Evolutionary conservation across 2,888 invertebrate genomes (phyloP), one percentile per base, ranked within the genome.

Genomic region (Scaptomyza reducta): DNA sequence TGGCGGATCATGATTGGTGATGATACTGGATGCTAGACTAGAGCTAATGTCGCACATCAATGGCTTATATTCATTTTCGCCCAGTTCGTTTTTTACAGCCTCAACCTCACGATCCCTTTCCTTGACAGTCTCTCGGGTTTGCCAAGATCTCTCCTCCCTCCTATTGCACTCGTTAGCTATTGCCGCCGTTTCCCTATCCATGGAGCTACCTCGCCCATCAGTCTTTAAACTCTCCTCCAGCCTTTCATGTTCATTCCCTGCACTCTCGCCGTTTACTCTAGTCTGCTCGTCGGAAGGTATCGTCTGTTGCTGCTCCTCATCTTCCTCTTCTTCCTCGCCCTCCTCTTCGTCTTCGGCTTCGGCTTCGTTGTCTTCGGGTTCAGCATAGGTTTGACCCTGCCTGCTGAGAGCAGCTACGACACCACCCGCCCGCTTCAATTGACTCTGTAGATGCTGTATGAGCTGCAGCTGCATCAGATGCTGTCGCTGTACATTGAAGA

Each of bases 381-480:
- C 54, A 6, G 13, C 42, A 46, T 41, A 63, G 25, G 41, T 66
- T 7, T 54, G 60, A 4, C 49, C 47, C 10, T 63, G 83, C 33
- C 73, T 45, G 41, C 68, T 78, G 6, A 80, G 53, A 1, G 83
- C 86, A 10, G 71, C 73, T 0, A 70, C 79, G 58, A 79, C 86
- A 41, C 78, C 66, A 7, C 83, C 77, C 38, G 88, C 81, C n/a
- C 90, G 84, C 66, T 89, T 90, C 72, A 98, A 93, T 92, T 98
- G 97, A 87, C 96, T 96, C 92, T 98, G 98, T 79, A 98, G 93
- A 91, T 98, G 98, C 89, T 97, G 97, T 90, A 99, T 97, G 89
- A 98, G 93, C 93, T 98, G 98, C 84, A 98, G 93, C 92, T 98
- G 98, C 92, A 98, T 95, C 88, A 98, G 95, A 94, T 98, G 98